Evolutionary conservation across 2,797 vertebrate species (phyloP), one percentile per base, ranked within the genome.

Genomic region (Halcyon leucocephala): DNA sequence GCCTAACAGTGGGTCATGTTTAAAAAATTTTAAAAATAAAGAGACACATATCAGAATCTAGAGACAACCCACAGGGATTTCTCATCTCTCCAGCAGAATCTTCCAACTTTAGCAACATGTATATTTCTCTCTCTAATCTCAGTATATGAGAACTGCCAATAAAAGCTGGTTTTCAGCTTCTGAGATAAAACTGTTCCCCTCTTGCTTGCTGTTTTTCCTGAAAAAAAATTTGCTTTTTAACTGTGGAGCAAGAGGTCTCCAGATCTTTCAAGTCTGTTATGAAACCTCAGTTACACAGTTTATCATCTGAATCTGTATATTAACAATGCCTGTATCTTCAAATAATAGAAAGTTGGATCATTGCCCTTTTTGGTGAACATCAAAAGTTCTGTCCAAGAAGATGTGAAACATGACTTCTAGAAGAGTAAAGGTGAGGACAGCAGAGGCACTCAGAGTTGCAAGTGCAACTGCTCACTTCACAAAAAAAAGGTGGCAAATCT

Each of bases 381-480:
- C 60, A 78, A 39, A 85, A 90, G 69, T 54, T 78, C 37, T 42
- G 82, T 65, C 90, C 79, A 86, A 78, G 71, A 72, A 58, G 84
- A 94, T 49, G 57, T 60, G 87, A 93, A 93, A 54, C 26, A 33
- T 31, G 86, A 26, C 61, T 95, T 87, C 85, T 12, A 70, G 85
- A 92, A 91, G 57, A 83, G 81, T 51, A 82, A 80, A 87, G 67
- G 79, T 88, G 85, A 91, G 70, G 89, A 91, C 22, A 64, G 65
- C 72, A 71, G 87, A 91, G 69, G 61, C 82, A 61, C 71, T 91
- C 58, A 9, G 74, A 80, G 67, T 61, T 80, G 84, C 82, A 88
- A 92, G 82, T 60, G 25, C 82, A 86, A 93, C 94, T 95, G 95
- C 95, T 97, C 91, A 91, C 76, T 95, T 95, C 69, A 90, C 89